Base-by-base conservation (phyloP, 2,113 vertebrate species). In the Rattus norvegicus region DNA sequence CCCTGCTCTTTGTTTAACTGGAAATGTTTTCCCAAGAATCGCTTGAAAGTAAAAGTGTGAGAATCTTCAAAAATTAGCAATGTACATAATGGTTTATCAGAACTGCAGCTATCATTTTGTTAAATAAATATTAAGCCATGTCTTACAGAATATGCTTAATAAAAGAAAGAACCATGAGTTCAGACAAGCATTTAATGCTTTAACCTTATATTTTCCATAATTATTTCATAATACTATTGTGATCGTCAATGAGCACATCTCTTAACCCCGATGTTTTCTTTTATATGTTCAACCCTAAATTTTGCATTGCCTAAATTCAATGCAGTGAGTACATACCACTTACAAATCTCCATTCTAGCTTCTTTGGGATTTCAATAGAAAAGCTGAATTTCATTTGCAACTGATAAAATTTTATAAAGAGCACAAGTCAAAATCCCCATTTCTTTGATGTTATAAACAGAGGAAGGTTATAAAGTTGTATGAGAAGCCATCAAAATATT, bases 401-500 rank as follows among this genome's bases (percentile, higher is more conserved):
- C 93, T 97, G 96, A 97, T 94, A 97, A 86, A 90, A 80, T 93
- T 97, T 93, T 95, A 95, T 97, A 98, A 97, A 72, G 47, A 85
- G 77, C 16, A 54, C 24, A 47, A 97, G 14, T 87, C 77, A 61
- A 97, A 90, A 97, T 97, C 39, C 92, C 9, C 47, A 4, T n/a
- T 88, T 90, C 95, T 98, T 98, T 98, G 97, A 98, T 97, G 97
- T 96, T 20, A 47, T 95, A 97, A 98, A 95, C 80, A 98, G 75
- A 98, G 84, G 59, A 98, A 90, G 88, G 92, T 97, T 97, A 98
- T 98, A 98, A 98, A 98, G 0, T 97, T 98, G 70, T 92, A 92
- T 95, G 91, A 91, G 96, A 98, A 98, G 97, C 96, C 95, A 97
- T 94, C 94, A 95, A 98, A 98, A 77, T 97, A 97, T 98, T 98